A percentile compares a stretch with the other conserved stretches of the same genome.
Evolutionary conservation across 2,113 vertebrate genomes (phyloP).

Genomic region (Paralichthys olivaceus): DNA sequence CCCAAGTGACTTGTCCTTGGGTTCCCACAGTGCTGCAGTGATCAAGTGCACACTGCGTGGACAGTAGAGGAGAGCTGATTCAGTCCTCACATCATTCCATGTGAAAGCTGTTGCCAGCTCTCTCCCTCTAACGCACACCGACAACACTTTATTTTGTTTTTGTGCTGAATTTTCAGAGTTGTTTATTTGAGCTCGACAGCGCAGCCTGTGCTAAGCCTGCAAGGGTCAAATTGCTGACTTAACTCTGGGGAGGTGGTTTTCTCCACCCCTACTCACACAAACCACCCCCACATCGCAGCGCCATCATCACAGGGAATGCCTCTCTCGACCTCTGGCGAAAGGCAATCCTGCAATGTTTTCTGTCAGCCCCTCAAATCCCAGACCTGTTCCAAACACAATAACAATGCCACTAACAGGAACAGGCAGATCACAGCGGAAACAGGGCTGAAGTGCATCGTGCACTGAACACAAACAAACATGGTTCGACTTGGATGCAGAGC

Average conservation of each 20-base stretch:
- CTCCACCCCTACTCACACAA: conserved; percentile 3
- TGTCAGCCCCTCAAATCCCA: conserved; percentile 46
- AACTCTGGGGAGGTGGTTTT: conserved; percentile 50
- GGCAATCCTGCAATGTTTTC: conserved; percentile 53
- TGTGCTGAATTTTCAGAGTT: conserved; percentile 56
- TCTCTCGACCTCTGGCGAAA: conserved; percentile 50
- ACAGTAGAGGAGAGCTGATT: conserved; percentile 69
- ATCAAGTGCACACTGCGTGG: conserved; percentile 52
- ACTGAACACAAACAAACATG: conserved; percentile 39
- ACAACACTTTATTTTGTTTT: conserved; percentile 60
- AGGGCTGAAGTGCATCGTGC: conserved; percentile 16
- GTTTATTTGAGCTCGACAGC: conserved; percentile 46
- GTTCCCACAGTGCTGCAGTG: conserved; percentile 36
- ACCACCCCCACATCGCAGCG: conserved; percentile 21
- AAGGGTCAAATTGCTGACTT: conserved; percentile 63
- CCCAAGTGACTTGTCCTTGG: conserved; percentile 64
- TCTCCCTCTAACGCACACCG: conserved; percentile 57
- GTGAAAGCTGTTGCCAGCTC: conserved; percentile 66
- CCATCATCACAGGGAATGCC: conserved; percentile 52
- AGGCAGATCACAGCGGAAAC: conserved; percentile 43
- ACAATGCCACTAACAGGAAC: conserved; percentile 26
- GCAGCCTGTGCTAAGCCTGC: conserved; percentile 16
- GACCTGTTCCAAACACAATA: conserved; percentile 44
- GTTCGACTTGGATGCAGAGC: conserved; percentile 14
- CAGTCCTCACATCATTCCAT: conserved; percentile 70